A percentile compares a stretch with the other conserved stretches of the same genome.
Evolutionary conservation across 2,888 invertebrate species (phyloP).

Genomic region (Agrochola circellaris): DNA sequence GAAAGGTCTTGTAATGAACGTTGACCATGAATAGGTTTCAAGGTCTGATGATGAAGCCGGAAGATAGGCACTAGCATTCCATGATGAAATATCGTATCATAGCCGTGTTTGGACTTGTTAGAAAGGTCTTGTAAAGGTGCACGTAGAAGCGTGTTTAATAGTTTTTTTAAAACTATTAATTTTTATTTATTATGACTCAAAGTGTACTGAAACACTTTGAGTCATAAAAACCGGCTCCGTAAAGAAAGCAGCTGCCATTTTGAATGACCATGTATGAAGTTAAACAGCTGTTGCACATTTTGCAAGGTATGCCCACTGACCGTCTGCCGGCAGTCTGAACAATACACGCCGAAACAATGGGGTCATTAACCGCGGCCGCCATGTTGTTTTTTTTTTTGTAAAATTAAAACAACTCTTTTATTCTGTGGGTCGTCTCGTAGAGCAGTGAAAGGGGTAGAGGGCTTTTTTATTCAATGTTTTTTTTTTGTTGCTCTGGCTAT

Average conservation of each 20-base stretch:
- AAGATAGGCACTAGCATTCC: too few species aligned
- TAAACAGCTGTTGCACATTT: conserved; percentile 47
- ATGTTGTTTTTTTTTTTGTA: conserved; percentile 66
- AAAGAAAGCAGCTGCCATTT: conserved; percentile 26
- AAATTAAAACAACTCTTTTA: conserved; percentile 71
- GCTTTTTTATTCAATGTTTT: neutral
- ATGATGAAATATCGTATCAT: too few species aligned
- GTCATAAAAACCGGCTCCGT: conserved; percentile 2
- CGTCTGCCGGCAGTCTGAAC: conserved; percentile 68
- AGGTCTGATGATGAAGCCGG: too few species aligned
- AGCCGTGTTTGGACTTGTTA: too few species aligned
- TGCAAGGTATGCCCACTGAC: conserved; percentile 47
- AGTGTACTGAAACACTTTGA: conserved; percentile 2
- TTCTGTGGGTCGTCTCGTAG: conserved; percentile 46
- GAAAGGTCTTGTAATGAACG: too few species aligned
- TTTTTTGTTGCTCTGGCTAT: neutral
- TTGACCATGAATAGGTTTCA: too few species aligned
- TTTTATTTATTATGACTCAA: too few species aligned
- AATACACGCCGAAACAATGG: conserved; percentile 72
- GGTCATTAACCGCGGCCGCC: conserved; percentile 72
- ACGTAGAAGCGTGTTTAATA: too few species aligned
- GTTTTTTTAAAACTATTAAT: too few species aligned
- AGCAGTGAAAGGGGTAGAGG: conserved; percentile 27
- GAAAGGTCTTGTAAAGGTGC: too few species aligned
- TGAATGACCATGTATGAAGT: conserved; percentile 19